Evolutionary conservation across 1,140 invertebrate species (phyloP).

Genomic region (Hyposmocoma kahamanoa): DNA sequence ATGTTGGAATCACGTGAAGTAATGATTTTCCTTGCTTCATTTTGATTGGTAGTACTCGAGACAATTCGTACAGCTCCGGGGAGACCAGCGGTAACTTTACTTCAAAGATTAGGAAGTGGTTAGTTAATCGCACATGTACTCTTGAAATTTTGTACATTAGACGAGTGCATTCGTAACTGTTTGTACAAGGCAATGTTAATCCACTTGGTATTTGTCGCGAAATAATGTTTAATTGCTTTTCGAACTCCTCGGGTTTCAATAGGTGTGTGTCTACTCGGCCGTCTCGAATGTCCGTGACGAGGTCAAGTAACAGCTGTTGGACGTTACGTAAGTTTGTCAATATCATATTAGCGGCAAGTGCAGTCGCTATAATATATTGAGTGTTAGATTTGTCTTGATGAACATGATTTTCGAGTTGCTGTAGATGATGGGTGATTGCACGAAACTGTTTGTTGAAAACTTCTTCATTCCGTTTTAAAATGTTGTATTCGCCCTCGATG

Average conservation of each 20-base stretch:
- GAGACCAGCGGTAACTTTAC: not conserved
- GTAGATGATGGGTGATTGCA: not conserved
- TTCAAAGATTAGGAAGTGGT: not conserved
- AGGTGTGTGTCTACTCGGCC: constrained; percentile 1
- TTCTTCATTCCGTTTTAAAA: not conserved
- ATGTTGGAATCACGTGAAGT: not conserved
- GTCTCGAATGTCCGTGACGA: not conserved
- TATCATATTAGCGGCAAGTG: not conserved
- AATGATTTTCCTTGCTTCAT: not conserved
- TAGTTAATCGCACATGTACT: not conserved
- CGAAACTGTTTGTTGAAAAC: not conserved
- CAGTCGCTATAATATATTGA: not conserved
- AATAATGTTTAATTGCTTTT: not conserved
- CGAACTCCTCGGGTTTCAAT: not conserved
- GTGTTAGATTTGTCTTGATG: not conserved
- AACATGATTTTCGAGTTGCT: not conserved
- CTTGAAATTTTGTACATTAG: not conserved
- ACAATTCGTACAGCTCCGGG: not conserved
- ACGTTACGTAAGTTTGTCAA: not conserved
- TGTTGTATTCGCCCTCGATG: not conserved
- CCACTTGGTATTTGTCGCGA: not conserved
- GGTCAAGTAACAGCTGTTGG: not conserved
- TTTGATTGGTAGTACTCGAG: not conserved
- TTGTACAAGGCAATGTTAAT: not conserved
- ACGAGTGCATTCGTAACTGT: not conserved